Evolutionary conservation across 2,113 vertebrate species (phyloP).

Genomic region (Myocastor coypus): DNA sequence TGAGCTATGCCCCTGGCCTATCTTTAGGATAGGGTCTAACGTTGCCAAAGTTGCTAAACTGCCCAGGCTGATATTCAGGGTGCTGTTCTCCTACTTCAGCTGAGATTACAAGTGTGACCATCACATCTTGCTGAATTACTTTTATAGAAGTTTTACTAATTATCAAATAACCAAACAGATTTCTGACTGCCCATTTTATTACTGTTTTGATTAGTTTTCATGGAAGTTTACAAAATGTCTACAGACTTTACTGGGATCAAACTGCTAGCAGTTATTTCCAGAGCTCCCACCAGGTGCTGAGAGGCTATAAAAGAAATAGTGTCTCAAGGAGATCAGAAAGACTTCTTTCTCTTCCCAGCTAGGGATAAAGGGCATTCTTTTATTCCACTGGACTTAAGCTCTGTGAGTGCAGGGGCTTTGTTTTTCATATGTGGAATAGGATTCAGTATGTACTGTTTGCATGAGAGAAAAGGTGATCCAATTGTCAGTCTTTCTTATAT

Average conservation of each 20-base stretch:
- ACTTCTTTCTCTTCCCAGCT: slow-evolving; percentile 39
- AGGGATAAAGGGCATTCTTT: slow-evolving; percentile 35
- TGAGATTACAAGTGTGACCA: neutral
- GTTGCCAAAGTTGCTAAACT: neutral
- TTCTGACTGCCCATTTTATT: slow-evolving; percentile 52
- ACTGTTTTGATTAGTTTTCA: slow-evolving; percentile 70
- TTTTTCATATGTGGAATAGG: neutral
- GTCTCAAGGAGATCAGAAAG: slow-evolving; percentile 54
- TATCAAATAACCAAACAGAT: slow-evolving; percentile 57
- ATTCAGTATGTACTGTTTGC: slow-evolving; percentile 48
- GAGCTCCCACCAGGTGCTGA: slow-evolving; percentile 55
- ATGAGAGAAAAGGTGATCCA: slow-evolving; percentile 43
- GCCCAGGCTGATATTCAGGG: neutral
- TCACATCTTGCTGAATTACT: neutral
- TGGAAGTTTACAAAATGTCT: slow-evolving; percentile 64
- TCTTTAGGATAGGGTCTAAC: neutral
- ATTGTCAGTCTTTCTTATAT: slow-evolving; percentile 49
- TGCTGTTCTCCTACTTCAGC: neutral
- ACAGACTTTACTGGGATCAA: slow-evolving; percentile 43
- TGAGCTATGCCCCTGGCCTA: neutral
- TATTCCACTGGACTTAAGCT: slow-evolving; percentile 15
- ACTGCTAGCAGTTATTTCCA: slow-evolving; percentile 58
- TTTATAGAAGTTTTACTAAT: slow-evolving; percentile 41
- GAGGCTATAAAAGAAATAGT: slow-evolving; percentile 58
- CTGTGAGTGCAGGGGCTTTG: neutral